Conservation (phyloP, 2,113 vertebrate species). For the Nansenia antarctica region DNA sequence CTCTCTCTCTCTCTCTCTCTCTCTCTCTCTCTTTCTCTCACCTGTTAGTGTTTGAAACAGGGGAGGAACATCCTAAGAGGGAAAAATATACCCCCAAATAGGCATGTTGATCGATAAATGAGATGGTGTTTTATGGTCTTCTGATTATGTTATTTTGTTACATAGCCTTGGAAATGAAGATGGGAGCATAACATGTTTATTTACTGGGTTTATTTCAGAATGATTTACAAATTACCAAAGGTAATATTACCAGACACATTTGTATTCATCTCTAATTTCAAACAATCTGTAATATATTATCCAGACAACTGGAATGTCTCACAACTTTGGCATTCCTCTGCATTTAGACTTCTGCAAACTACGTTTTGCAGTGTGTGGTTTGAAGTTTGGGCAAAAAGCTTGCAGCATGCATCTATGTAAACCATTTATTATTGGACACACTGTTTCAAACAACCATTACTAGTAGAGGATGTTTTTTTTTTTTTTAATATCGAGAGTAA, state of each 20-base stretch:
- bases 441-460: slow-evolving; percentile 65
- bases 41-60: slow-evolving; percentile 43
- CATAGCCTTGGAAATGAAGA: not conserved
- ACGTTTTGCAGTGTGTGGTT: slow-evolving; percentile 8
- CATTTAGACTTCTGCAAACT: not conserved
- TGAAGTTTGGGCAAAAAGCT: slow-evolving; percentile 19
- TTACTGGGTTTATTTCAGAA: not conserved
- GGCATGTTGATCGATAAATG: slow-evolving; percentile 58
- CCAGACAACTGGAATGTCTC: not conserved
- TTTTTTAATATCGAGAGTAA: slow-evolving; percentile 64
- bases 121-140: slow-evolving; percentile 47
- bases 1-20: slow-evolving; percentile 19
- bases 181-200: not conserved
- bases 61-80: slow-evolving; percentile 33
- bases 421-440: slow-evolving; percentile 54
- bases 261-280: slow-evolving; percentile 42
- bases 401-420: slow-evolving; percentile 47
- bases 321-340: not conserved
- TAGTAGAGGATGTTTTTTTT: slow-evolving; percentile 63
- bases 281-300: no score
- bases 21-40: slow-evolving; percentile 22
- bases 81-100: not conserved
- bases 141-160: slow-evolving; percentile 18
- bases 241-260: no score
- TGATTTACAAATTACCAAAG: not conserved